These are phyloP conservation scores for Andrena bicolor DNA, from an alignment of 2,888 invertebrate species.

Conservation along the genomic window DNA sequence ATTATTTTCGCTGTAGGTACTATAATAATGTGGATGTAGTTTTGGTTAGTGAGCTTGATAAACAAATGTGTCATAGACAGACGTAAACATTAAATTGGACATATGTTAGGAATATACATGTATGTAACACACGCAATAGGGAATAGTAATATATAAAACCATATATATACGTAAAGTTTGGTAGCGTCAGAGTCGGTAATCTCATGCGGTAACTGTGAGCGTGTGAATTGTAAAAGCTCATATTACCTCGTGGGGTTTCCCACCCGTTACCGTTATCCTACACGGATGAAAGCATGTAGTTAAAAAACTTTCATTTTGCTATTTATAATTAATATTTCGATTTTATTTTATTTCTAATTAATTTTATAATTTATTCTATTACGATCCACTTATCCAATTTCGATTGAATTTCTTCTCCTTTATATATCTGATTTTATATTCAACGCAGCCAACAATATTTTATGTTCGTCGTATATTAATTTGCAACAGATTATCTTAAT, in stretches of 20 bases:
- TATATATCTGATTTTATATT: constrained; percentile 2
- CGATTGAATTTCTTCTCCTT: neutral
- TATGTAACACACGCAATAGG: constrained; percentile 12
- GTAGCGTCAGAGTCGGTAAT: constrained; percentile 89
- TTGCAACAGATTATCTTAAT: neutral
- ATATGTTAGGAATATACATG: neutral
- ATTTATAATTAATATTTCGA: constrained; percentile 6
- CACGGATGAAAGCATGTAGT: constrained; percentile 65
- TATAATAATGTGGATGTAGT: neutral
- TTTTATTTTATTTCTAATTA: constrained; percentile 18
- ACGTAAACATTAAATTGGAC: neutral
- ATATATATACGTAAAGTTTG: constrained; percentile 67
- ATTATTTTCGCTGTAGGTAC: neutral
- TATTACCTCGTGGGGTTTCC: constrained; percentile 95
- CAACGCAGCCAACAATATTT: neutral
- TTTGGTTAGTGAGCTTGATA: constrained; percentile 5
- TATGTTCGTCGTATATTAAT: neutral
- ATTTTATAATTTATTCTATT: constrained; percentile 7
- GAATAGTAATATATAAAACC: constrained; percentile 26
- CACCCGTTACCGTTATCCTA: constrained; percentile 87
- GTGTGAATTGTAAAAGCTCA: constrained; percentile 87
- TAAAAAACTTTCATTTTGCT: constrained; percentile 35
- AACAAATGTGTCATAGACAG: neutral
- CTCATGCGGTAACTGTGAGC: constrained; percentile 99
- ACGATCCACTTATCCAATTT: constrained; percentile 7